Conservation (phyloP, 1,140 invertebrate species). For the Vanessa atalanta region DNA sequence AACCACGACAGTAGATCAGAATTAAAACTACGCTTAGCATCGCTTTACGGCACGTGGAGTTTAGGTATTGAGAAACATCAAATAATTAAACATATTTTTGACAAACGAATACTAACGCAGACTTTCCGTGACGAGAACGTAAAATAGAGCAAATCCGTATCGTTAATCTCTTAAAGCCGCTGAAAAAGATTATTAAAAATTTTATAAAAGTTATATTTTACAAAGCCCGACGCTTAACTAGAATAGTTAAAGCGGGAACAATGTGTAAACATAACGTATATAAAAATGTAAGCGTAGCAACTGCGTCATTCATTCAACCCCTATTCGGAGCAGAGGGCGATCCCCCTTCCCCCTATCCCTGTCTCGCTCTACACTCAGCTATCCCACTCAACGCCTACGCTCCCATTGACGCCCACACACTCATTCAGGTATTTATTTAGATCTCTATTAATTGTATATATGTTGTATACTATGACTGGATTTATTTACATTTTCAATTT, state of each 20-base stretch:
- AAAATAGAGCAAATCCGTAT: too few species aligned
- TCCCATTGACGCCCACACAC: slow-evolving; percentile 56
- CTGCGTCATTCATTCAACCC: slow-evolving; percentile 56
- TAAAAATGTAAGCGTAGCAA: slow-evolving; percentile 42
- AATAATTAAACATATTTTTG: too few species aligned
- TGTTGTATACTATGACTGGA: background rate
- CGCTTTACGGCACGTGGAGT: too few species aligned
- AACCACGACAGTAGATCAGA: too few species aligned
- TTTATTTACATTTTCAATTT: background rate
- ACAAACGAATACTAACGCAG: too few species aligned
- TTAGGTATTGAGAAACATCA: too few species aligned
- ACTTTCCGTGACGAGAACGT: too few species aligned
- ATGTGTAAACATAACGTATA: slow-evolving; percentile 43
- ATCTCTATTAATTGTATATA: background rate
- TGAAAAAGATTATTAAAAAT: background rate
- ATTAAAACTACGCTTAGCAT: too few species aligned
- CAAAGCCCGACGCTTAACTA: background rate
- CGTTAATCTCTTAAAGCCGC: background rate
- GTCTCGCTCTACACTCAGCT: slow-evolving; percentile 47
- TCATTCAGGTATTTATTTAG: slow-evolving; percentile 45
- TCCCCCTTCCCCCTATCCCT: background rate
- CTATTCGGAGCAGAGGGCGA: background rate
- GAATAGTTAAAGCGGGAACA: slow-evolving; percentile 5
- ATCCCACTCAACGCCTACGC: slow-evolving; percentile 50
- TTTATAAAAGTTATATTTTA: background rate